phyloP scores from a whole-genome alignment of 2,888 invertebrate genomes.

The Patella ulyssiponensis region DNA sequence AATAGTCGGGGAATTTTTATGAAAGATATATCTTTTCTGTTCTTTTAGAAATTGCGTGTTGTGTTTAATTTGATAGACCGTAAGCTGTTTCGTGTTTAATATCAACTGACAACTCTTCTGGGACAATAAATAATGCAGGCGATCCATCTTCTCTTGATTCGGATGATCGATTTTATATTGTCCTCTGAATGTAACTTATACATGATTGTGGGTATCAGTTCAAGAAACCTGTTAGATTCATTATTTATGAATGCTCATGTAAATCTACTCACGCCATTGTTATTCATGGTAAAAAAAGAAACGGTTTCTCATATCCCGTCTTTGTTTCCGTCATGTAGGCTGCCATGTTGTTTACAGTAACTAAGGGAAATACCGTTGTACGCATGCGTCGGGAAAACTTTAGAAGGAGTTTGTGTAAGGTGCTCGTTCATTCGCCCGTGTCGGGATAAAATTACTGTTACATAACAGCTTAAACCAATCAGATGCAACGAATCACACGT shows the following conservation, averaged over 20 bases:
- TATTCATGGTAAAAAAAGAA: neutral
- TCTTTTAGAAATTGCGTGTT: too few species aligned
- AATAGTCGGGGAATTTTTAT: too few species aligned
- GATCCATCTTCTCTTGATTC: too few species aligned
- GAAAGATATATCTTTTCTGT: too few species aligned
- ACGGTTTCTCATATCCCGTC: neutral
- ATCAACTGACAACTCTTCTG: too few species aligned
- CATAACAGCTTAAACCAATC: conserved; percentile 37
- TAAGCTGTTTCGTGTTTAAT: too few species aligned
- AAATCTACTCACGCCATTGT: conserved; percentile 6
- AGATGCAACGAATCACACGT: conserved; percentile 13
- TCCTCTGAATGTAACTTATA: too few species aligned
- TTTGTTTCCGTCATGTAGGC: conserved; percentile 22
- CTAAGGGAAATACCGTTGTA: conserved; percentile 3
- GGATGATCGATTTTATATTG: too few species aligned
- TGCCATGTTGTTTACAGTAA: conserved; percentile 55
- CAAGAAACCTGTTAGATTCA: neutral
- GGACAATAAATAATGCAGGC: too few species aligned
- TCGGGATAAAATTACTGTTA: neutral
- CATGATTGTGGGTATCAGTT: too few species aligned
- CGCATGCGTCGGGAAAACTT: conserved; percentile 38
- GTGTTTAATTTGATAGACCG: too few species aligned
- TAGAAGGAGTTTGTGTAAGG: conserved; percentile 15
- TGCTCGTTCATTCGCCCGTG: conserved; percentile 38
- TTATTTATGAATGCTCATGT: neutral